Evolutionary conservation across 1,140 invertebrate species (phyloP), one percentile per base, ranked within the genome.

Genomic region (Pinna nobilis): DNA sequence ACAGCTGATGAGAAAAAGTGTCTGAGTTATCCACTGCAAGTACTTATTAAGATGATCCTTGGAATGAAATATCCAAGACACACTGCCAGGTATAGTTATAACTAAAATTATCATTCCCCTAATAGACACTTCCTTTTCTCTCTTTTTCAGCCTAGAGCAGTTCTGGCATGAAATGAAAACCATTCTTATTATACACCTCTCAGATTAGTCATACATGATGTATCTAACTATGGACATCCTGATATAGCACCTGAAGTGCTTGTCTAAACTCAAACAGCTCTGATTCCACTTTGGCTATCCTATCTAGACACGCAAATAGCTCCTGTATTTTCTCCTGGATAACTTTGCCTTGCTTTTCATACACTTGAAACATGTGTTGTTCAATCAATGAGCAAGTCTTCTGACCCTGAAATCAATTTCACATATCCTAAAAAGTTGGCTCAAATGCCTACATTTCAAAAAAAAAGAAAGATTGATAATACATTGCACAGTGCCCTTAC

Each of bases 291-390:
- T 78, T 77, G 15, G 55, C 53, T 20, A 81, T 81, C 35, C 76
- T 61, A 35, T 83, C 80, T 23, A 85, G 55, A 49, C 64, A 50
- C 4, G 41, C 55, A 61, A 74, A 77, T 25, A 85, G 68, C 59
- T 83, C 66, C 18, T 82, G 74, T 23, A 83, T 51, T 37, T 78
- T 82, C 11, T 60, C 71, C 37, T 85, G 71, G 11, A 85, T 72
- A 23, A 70, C 25, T 49, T 64, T 70, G 18, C 80, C 77, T 51
- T 82, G 75, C 33, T 77, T 76, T 50, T 81, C 79, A 66, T 83
- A 83, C 11, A 78, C 53, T 13, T 68, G 25, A 47, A 75, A 77
- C 69, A 83, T 77, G 4, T 77, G 64, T 66, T 82, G 68, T 51
- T 84, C 75, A 9, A 79, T 28, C 20, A 69, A 15, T 11, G 70